phyloP scores from a whole-genome alignment of 2,888 invertebrate genomes.

The Dicycla oo region DNA sequence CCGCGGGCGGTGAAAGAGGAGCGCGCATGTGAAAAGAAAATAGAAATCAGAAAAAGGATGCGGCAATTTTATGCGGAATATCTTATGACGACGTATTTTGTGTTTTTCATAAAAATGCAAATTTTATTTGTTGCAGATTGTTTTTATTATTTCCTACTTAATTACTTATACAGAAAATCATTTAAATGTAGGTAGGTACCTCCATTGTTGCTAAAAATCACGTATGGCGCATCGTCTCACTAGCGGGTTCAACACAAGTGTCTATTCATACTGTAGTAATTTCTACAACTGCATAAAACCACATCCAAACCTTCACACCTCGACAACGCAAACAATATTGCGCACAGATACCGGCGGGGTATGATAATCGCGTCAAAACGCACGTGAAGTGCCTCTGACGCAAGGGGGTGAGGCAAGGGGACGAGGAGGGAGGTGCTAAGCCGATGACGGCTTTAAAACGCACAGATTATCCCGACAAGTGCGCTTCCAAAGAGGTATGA shows the following conservation, averaged over 20 bases:
- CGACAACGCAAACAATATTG: constrained; percentile 85
- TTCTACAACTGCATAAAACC: constrained; percentile 45
- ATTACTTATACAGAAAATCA: too few species aligned
- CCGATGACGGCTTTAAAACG: constrained; percentile 88
- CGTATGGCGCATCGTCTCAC: not conserved
- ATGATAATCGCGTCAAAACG: constrained; percentile 91
- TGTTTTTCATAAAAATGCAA: too few species aligned
- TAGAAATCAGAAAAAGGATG: constrained; percentile 63
- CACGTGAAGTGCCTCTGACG: constrained; percentile 85
- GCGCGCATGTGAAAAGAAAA: constrained; percentile 44
- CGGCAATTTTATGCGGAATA: constrained; percentile 54
- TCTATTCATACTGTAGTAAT: not conserved
- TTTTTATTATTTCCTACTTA: too few species aligned
- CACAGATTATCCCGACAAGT: constrained; percentile 87
- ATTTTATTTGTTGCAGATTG: too few species aligned
- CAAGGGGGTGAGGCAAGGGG: constrained; percentile 52
- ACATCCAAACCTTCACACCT: constrained; percentile 64
- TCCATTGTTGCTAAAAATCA: too few species aligned
- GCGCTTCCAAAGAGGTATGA: constrained; percentile 82
- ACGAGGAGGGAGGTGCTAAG: constrained; percentile 75
- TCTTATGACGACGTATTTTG: not conserved
- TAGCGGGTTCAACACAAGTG: too few species aligned
- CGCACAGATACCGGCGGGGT: constrained; percentile 88
- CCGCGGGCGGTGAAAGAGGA: constrained; percentile 69
- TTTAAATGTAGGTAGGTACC: too few species aligned